phyloP scores from a whole-genome alignment of 2,113 vertebrate species.

The Colinus virginianus region DNA sequence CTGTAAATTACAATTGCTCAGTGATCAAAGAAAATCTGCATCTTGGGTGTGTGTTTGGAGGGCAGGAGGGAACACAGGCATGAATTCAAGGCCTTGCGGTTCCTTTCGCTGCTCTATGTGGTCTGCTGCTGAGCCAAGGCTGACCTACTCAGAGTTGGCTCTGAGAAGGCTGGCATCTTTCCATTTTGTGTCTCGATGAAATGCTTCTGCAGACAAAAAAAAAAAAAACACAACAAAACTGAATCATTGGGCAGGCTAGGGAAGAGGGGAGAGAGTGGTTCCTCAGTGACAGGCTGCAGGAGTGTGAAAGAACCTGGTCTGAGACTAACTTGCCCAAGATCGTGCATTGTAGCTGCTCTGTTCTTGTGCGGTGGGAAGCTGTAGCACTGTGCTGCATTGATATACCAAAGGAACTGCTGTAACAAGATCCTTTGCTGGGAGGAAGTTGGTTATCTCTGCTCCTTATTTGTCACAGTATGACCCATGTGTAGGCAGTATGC shows the following conservation, averaged over 20 bases:
- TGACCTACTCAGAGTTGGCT: slow-evolving; percentile 52
- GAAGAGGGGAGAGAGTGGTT: not conserved
- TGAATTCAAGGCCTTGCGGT: slow-evolving; percentile 29
- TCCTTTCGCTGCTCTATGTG: slow-evolving; percentile 41
- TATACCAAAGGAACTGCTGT: not conserved
- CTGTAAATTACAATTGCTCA: not conserved
- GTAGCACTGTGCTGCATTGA: not conserved
- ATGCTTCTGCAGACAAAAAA: not conserved
- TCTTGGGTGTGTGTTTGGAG: not conserved
- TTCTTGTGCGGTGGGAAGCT: accelerated
- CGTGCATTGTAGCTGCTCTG: not conserved
- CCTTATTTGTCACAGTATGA: not conserved
- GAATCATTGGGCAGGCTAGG: slow-evolving; percentile 2
- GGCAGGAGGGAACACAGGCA: not conserved
- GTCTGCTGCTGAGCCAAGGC: slow-evolving; percentile 56
- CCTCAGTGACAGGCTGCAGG: not conserved
- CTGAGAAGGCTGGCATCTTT: slow-evolving; percentile 29
- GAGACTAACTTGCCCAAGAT: not conserved
- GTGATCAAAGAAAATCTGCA: not conserved
- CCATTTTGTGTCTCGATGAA: slow-evolving; percentile 28
- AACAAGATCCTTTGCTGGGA: not conserved
- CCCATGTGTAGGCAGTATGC: not conserved
- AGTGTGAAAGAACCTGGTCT: not conserved
- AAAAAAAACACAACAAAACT: not conserved
- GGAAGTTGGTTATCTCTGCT: not conserved